phyloP scores from a whole-genome alignment of 2,113 vertebrate species.

The Leuciscus idus region DNA sequence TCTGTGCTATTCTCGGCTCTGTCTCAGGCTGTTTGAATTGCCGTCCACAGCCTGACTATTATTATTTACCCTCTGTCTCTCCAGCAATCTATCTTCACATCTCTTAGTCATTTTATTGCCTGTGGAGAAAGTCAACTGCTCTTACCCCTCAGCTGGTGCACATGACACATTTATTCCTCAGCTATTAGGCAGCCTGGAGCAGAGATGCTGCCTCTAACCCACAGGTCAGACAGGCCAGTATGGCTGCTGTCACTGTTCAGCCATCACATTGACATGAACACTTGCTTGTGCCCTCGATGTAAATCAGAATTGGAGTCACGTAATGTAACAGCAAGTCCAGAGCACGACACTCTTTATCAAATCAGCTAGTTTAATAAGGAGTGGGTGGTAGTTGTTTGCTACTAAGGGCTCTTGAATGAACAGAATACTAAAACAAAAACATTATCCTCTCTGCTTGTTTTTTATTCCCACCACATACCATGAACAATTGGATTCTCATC shows the following conservation, averaged over 20 bases:
- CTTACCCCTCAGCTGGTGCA: slow-evolving; percentile 27
- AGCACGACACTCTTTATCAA: slow-evolving; percentile 3
- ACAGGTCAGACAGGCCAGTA: slow-evolving; percentile 34
- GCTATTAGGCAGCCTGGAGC: slow-evolving; percentile 8
- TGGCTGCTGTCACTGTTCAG: slow-evolving; percentile 45
- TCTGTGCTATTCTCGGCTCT: neutral
- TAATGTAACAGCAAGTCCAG: slow-evolving; percentile 4
- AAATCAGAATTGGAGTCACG: slow-evolving; percentile 40
- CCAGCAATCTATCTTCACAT: slow-evolving; percentile 3
- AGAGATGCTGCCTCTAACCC: slow-evolving; percentile 7
- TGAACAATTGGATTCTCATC: slow-evolving; percentile 21
- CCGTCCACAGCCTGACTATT: neutral
- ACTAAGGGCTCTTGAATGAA: neutral
- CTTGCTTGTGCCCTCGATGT: neutral
- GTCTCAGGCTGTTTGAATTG: slow-evolving; percentile 12
- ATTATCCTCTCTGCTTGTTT: neutral
- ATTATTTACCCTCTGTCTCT: neutral
- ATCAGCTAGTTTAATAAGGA: slow-evolving; percentile 23
- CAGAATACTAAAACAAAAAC: neutral
- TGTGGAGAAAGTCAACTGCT: slow-evolving; percentile 42
- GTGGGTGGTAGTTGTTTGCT: slow-evolving; percentile 18
- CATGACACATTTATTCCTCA: slow-evolving; percentile 25
- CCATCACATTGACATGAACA: slow-evolving; percentile 31
- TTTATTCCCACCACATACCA: slow-evolving; percentile 12
- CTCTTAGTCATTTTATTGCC: slow-evolving; percentile 15